These are phyloP conservation scores for Cydia splendana DNA, from an alignment of 1,140 invertebrate genomes.

Conservation along the genomic window DNA sequence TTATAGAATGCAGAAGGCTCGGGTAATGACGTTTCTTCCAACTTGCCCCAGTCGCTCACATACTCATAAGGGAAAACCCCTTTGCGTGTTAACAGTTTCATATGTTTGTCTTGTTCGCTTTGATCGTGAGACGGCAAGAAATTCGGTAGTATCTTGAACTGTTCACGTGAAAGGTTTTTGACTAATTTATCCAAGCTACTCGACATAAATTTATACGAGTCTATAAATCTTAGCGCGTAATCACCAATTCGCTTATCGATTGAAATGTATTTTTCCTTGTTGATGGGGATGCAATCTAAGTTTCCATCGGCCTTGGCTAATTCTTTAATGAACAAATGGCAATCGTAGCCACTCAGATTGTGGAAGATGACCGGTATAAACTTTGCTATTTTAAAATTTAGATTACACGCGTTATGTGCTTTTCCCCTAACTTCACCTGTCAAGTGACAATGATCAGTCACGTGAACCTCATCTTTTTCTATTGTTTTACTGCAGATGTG, in stretches of 20 bases:
- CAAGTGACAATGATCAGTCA: conserved; percentile 59
- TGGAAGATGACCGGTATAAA: conserved; percentile 42
- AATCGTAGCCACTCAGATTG: conserved; percentile 41
- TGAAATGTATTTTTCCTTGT: conserved; percentile 37
- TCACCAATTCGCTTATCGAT: no score
- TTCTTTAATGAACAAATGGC: conserved; percentile 38
- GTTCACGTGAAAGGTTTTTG: conserved; percentile 41
- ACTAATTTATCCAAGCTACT: conserved; percentile 38
- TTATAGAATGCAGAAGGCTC: conserved; percentile 28
- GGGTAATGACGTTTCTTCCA: conserved; percentile 23
- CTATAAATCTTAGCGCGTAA: conserved; percentile 30
- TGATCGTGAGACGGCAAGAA: background rate
- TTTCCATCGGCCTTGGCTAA: conserved; percentile 18
- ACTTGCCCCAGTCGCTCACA: conserved; percentile 32
- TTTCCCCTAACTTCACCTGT: conserved; percentile 55
- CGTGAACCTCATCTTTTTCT: conserved; percentile 36
- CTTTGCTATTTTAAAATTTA: conserved; percentile 50
- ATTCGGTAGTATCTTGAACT: conserved; percentile 33
- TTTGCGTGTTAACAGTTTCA: no score
- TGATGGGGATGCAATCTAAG: conserved; percentile 26
- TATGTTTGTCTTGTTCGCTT: no score
- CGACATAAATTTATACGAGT: conserved; percentile 39
- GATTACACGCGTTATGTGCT: conserved; percentile 63
- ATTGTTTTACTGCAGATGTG: conserved; percentile 50
- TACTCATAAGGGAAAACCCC: conserved; percentile 43